Evolutionary conservation across 2,888 invertebrate species (phyloP).

Genomic region (Aphidoletes aphidimyza): DNA sequence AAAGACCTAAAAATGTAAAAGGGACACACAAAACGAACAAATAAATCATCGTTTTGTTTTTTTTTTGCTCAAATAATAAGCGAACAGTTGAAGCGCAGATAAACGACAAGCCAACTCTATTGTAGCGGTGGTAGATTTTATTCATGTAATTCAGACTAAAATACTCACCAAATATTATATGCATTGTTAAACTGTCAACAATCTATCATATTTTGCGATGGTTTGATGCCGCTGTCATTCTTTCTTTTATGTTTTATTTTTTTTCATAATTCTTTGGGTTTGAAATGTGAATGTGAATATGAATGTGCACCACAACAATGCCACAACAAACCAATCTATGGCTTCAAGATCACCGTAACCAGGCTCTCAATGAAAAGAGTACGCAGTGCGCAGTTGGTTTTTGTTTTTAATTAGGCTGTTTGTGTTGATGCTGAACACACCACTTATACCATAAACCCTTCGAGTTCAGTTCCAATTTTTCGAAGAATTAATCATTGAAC

Average conservation of each 20-base stretch:
- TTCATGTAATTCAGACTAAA: background rate
- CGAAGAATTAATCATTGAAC: no score
- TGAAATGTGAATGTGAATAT: conserved; percentile 7
- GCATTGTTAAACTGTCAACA: conserved; percentile 36
- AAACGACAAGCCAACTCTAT: background rate
- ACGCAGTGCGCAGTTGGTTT: no score
- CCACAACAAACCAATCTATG: background rate
- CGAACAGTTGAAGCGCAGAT: background rate
- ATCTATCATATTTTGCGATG: conserved; percentile 39
- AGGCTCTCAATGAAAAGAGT: background rate
- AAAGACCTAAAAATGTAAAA: no score
- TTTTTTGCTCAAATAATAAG: background rate
- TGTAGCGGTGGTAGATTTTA: background rate
- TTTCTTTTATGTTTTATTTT: background rate
- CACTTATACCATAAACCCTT: no score
- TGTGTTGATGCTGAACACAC: no score
- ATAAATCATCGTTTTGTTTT: no score
- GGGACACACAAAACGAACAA: background rate
- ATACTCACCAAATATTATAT: background rate
- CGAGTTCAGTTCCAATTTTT: no score
- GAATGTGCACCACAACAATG: conserved; percentile 27
- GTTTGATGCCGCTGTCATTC: conserved; percentile 6
- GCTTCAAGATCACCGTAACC: background rate
- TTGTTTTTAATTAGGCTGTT: no score
- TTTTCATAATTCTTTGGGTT: background rate